Evolutionary conservation across 2,113 vertebrate species (phyloP), one percentile per base, ranked within the genome.

Genomic region (Bothrops jararaca): DNA sequence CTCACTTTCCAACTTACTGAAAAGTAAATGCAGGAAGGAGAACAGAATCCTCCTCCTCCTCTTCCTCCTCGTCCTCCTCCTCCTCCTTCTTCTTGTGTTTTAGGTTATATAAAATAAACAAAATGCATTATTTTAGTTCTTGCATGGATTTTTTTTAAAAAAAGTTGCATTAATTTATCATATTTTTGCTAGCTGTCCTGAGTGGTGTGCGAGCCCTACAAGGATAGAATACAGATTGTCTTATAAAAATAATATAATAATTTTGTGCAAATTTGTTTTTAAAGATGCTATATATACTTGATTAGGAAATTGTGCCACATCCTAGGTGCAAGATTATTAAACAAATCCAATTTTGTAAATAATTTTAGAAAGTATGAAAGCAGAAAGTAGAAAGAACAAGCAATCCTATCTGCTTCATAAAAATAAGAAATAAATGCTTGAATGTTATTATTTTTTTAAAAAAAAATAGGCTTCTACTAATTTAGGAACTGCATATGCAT

Each of bases 401-500:
- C 15, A 80, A 39, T 7, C 39, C 42, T 45, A n/a, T 57, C 57
- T 58, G 6, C 26, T 57, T 45, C 13, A 39, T 22, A 90, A 86
- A 85, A 58, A 86, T 23, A 53, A 86, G n/a, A 58, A 60, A 85
- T 13, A 24, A 89, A 24, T 15, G 42, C 13, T 48, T 90, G 54
- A 90, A 60, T 50, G 11, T 58, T 15, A 52, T 90, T n/a, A 26
- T 26, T 93, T 48, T 57, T 89, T 89, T 45, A 0, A 45, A 94
- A 94, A 93, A 93, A 86, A 53, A 64, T 80, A 80, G 2, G 69
- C 26, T 52, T 86, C 89, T 88, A 93, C 90, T 94, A 95, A 94
- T 92, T 93, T 88, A 96, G 95, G 91, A 95, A 95, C 90, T 94
- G 69, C 92, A 96, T 64, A 88, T 95, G 90, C 92, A 89, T 95